Percentiles rank a stretch among this genome's conserved stretches.
Evolutionary conservation across 2,113 vertebrate genomes (phyloP).

Genomic region (Gasterosteus nipponicus): DNA sequence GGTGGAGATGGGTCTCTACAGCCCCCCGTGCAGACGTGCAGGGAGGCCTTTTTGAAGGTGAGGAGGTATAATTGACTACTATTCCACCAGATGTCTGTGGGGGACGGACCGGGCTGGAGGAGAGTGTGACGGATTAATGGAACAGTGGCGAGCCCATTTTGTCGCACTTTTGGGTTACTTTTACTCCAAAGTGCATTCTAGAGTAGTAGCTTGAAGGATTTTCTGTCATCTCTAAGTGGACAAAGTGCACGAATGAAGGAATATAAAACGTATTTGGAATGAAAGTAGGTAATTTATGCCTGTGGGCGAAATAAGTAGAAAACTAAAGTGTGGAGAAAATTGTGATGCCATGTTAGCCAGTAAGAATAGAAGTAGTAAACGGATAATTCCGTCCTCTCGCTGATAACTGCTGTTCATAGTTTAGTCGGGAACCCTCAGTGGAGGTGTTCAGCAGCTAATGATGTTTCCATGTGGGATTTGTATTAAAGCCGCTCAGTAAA

Average conservation of each 20-base stretch:
- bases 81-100: slow-evolving; percentile 50
- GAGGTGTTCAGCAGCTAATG: not conserved
- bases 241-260: slow-evolving; percentile 13
- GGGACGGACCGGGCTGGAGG: slow-evolving; percentile 38
- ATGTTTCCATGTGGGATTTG: not conserved
- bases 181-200: slow-evolving; percentile 1
- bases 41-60: slow-evolving; percentile 53
- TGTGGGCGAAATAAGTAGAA: not conserved
- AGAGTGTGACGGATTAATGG: slow-evolving; percentile 55
- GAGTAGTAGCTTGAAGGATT: slow-evolving; percentile 19
- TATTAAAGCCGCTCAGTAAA: not conserved
- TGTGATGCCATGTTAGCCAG: slow-evolving; percentile 33
- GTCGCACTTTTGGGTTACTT: slow-evolving; percentile 8
- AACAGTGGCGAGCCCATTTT: slow-evolving; percentile 22
- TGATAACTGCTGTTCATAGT: slow-evolving; percentile 4
- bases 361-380: slow-evolving; percentile 50
- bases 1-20: slow-evolving; percentile 50
- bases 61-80: slow-evolving; percentile 68
- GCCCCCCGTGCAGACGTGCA: slow-evolving; percentile 37
- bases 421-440: slow-evolving; percentile 17
- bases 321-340: slow-evolving; percentile 22
- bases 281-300: slow-evolving; percentile 8
- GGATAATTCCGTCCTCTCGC: slow-evolving; percentile 18
- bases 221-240: slow-evolving; percentile 25
- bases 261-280: not conserved